phyloP scores from a whole-genome alignment of 2,113 vertebrate species.

The Mastomys coucha region DNA sequence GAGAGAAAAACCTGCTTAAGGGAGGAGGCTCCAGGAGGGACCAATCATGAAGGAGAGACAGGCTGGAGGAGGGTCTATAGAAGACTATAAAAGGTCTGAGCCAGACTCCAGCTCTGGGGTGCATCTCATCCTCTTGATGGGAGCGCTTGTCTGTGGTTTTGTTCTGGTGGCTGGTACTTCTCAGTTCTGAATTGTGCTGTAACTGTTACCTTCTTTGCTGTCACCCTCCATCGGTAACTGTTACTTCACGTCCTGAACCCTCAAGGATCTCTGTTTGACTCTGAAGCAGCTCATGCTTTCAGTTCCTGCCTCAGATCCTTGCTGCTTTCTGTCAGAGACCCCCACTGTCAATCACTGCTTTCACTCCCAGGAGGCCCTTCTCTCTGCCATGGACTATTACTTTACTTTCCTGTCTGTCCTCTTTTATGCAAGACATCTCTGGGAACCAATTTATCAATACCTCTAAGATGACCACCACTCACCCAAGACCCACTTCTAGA shows the following conservation, averaged over 20 bases:
- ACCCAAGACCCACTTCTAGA: not conserved
- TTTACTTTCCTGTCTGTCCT: not conserved
- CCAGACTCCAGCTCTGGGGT: not conserved
- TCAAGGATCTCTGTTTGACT: not conserved
- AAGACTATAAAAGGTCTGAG: not conserved
- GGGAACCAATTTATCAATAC: not conserved
- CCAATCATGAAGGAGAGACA: not conserved
- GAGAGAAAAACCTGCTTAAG: not conserved
- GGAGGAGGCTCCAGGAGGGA: not conserved
- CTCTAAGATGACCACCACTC: not conserved
- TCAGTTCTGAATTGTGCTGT: not conserved
- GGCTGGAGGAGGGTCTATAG: not conserved
- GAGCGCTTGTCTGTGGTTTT: not conserved
- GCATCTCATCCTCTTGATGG: not conserved
- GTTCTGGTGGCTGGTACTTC: not conserved
- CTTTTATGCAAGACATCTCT: not conserved
- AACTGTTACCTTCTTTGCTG: not conserved
- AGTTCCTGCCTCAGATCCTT: not conserved
- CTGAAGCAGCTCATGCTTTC: not conserved
- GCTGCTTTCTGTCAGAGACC: not conserved
- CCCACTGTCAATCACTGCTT: not conserved
- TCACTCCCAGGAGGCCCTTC: not conserved
- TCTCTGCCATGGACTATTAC: not conserved
- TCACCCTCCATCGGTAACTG: not conserved
- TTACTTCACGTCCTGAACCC: not conserved